These are phyloP conservation scores for Scylla paramamosain DNA, from an alignment of 1,140 invertebrate species.

Conservation along the genomic window DNA sequence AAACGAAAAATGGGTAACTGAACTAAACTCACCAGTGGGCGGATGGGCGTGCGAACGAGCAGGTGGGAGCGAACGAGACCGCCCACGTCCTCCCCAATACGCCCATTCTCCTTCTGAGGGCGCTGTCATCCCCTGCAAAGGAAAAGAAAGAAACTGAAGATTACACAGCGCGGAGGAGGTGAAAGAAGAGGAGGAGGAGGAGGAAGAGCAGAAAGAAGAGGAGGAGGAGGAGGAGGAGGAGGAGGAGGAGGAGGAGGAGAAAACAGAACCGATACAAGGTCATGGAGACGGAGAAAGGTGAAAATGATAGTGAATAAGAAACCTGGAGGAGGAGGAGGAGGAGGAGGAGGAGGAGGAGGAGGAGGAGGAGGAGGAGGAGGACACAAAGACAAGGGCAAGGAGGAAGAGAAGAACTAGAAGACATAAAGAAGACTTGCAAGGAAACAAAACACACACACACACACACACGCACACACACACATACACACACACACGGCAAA, in stretches of 20 bases:
- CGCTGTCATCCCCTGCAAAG: too few species aligned
- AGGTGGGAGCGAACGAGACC: too few species aligned
- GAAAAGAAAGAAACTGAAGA: neutral
- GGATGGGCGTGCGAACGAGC: too few species aligned
- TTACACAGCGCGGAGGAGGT: neutral
- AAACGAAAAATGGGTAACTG: too few species aligned
- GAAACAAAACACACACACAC: too few species aligned
- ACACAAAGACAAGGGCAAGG: too few species aligned
- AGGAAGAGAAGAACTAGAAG: neutral
- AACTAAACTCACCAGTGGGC: too few species aligned
- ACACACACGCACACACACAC: too few species aligned
- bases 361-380: neutral
- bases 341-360: neutral
- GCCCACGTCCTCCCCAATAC: too few species aligned
- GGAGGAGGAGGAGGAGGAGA: neutral
- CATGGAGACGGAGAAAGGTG: neutral
- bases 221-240: neutral
- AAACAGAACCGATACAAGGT: neutral
- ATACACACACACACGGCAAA: too few species aligned
- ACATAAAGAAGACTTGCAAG: too few species aligned
- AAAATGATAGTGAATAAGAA: neutral
- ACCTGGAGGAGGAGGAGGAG: neutral
- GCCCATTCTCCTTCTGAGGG: too few species aligned
- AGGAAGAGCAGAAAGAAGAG: neutral
- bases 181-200: neutral